Base-by-base conservation (phyloP, 2,113 vertebrate genomes). In the Blennius ocellaris region DNA sequence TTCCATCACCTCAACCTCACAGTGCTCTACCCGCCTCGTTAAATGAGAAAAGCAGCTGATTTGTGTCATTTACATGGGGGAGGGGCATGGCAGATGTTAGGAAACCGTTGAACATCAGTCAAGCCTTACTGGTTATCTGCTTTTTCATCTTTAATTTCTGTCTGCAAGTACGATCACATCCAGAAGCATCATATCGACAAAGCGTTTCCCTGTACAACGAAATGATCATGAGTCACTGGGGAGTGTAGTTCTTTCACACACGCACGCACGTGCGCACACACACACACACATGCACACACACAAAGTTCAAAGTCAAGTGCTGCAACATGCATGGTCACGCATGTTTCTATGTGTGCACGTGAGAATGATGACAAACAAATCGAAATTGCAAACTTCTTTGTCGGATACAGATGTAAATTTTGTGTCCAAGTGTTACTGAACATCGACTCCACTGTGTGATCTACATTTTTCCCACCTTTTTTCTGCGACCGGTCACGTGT, bases 201-300 rank as follows among this genome's bases (percentile, higher is more conserved):
- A 59, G 11, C 0, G 61, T 8, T 73, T 48, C 56, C 17, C 37
- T 30, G 10, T 54, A 14, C 44, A 63, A 41, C 1, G 2, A 6
- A 11, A 16, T 62, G 50, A 40, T 3, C 10, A 59, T 83, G 73
- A 83, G 48, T 83, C 80, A 74, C 36, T 38, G 1, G 59, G 73
- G 49, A 50, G 80, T 69, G 75, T 16, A 39, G 1, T 43, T 2
- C 7, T 48, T 62, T 70, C 64, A 40, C 21, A 30, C 21, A 30
- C 21, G 4, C 21, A 30, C 21, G 21, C 21, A 30, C 21, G 21
- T 4, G 4, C 21, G 21, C 21, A 4, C 21, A 30, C 21, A 30
- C 21, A 30, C 21, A 30, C 21, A 30, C 21, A 30, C 21, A 30
- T 4, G 4, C 21, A 30, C 21, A 30, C 21, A 58, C n/a, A 7